Conservation (phyloP, 2,113 vertebrate species). For the Suncus etruscus region DNA sequence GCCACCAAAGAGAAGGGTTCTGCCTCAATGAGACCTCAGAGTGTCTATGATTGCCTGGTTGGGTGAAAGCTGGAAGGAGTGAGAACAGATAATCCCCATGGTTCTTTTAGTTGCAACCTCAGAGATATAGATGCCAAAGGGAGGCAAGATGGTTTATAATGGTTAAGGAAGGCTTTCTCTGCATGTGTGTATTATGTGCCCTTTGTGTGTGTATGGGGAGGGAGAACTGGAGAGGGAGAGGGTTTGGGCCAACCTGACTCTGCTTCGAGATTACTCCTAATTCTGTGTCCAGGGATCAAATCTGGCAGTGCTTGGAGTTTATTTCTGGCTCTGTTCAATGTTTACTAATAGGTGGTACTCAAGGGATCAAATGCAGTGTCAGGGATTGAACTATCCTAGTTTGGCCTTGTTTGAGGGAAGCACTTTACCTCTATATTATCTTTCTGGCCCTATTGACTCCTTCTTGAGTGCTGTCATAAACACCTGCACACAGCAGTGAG, state of each 20-base stretch:
- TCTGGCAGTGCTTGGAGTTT: no score
- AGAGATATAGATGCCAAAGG: conserved; percentile 20
- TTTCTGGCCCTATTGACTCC: neutral
- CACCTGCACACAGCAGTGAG: neutral
- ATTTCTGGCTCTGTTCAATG: no score
- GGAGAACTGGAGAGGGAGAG: no score
- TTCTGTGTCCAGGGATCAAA: no score
- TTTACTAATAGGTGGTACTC: no score
- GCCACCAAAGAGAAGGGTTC: neutral
- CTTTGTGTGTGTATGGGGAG: no score
- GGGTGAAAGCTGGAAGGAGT: conserved; percentile 21
- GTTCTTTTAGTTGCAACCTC: conserved; percentile 17
- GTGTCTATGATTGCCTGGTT: conserved; percentile 11
- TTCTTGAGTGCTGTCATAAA: neutral
- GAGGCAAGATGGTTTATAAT: neutral
- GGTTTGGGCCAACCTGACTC: no score
- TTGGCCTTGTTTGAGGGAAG: no score
- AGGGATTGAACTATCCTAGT: no score
- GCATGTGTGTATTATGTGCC: neutral
- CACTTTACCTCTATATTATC: neutral
- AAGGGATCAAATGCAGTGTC: no score
- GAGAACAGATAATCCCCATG: conserved; percentile 25
- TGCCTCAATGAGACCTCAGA: neutral
- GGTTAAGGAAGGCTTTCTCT: conserved; percentile 23
- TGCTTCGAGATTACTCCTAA: no score